Percentiles rank a stretch among this genome's conserved stretches.
Conservation (phyloP, 2,113 vertebrate genomes). For the Grus americana region DNA sequence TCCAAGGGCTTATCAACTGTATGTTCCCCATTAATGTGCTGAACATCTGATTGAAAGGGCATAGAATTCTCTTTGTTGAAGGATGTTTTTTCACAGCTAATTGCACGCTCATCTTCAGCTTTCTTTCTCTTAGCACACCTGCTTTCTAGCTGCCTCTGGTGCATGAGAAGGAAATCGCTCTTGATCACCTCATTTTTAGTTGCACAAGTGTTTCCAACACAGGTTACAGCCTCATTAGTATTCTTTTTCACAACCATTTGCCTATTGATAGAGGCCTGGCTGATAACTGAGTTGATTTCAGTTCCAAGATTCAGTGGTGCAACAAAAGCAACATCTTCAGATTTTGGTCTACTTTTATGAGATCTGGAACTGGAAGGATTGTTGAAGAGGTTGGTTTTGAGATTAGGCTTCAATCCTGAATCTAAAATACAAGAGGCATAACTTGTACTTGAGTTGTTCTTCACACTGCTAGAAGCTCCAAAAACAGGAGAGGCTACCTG, state of each 20-base stretch:
- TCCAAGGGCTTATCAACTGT: slow-evolving; percentile 74
- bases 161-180: not conserved
- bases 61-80: slow-evolving; percentile 77
- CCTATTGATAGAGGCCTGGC: slow-evolving; percentile 55
- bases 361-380: slow-evolving; percentile 55
- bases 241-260: slow-evolving; percentile 66
- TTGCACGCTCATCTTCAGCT: slow-evolving; percentile 63
- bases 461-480: slow-evolving; percentile 68
- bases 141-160: slow-evolving; percentile 54
- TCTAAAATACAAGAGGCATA: slow-evolving; percentile 77
- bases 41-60: slow-evolving; percentile 25
- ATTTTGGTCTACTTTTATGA: slow-evolving; percentile 74
- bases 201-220: not conserved
- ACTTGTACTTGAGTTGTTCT: slow-evolving; percentile 66
- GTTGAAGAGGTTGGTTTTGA: slow-evolving; percentile 63
- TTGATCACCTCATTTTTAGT: slow-evolving; percentile 37
- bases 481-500: slow-evolving; percentile 77
- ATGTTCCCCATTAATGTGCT: slow-evolving; percentile 60
- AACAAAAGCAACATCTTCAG: slow-evolving; percentile 71
- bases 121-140: slow-evolving; percentile 76
- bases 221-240: slow-evolving; percentile 32
- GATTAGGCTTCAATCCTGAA: slow-evolving; percentile 49
- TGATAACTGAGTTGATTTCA: slow-evolving; percentile 61
- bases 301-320: slow-evolving; percentile 55
- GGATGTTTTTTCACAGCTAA: slow-evolving; percentile 61